Conservation (phyloP, 2,888 invertebrate species). For the Phyllotreta cruciferae region DNA sequence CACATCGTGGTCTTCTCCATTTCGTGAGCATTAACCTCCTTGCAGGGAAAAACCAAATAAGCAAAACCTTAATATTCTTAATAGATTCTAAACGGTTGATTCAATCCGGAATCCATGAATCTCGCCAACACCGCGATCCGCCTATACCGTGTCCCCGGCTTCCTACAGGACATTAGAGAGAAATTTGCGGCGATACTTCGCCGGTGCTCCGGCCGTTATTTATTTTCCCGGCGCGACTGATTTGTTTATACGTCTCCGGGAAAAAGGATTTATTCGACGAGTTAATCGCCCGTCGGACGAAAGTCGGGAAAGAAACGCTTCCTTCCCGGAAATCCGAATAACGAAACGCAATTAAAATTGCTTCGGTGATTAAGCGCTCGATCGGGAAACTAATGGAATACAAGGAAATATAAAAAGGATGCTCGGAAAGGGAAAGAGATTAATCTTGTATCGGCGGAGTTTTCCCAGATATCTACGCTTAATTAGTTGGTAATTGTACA, state of each 20-base stretch:
- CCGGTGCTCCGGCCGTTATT: slow-evolving; percentile 51
- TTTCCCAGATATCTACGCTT: too few species aligned
- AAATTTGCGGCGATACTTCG: slow-evolving; percentile 46
- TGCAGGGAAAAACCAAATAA: slow-evolving; percentile 8
- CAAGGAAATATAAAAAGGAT: too few species aligned
- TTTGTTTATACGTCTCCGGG: slow-evolving; percentile 47
- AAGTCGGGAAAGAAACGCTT: background rate
- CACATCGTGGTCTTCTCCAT: too few species aligned
- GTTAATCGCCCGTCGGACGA: slow-evolving; percentile 22
- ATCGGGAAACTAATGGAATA: too few species aligned
- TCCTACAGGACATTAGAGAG: slow-evolving; percentile 52
- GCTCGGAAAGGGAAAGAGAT: too few species aligned
- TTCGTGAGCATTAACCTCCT: too few species aligned
- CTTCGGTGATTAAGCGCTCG: slow-evolving; percentile 2
- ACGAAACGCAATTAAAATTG: slow-evolving; percentile 1
- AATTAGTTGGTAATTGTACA: too few species aligned
- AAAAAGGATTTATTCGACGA: slow-evolving; percentile 25
- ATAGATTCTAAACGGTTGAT: slow-evolving; percentile 34
- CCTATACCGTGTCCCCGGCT: slow-evolving; percentile 55
- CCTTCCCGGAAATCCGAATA: background rate
- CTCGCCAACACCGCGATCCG: slow-evolving; percentile 54
- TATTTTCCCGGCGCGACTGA: slow-evolving; percentile 44
- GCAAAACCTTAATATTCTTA: slow-evolving; percentile 21
- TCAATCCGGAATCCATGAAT: slow-evolving; percentile 54
- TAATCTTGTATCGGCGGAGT: too few species aligned